These are phyloP conservation scores for Cercopithecus mona DNA, from an alignment of 2,113 vertebrate species.

Conservation along the genomic window DNA sequence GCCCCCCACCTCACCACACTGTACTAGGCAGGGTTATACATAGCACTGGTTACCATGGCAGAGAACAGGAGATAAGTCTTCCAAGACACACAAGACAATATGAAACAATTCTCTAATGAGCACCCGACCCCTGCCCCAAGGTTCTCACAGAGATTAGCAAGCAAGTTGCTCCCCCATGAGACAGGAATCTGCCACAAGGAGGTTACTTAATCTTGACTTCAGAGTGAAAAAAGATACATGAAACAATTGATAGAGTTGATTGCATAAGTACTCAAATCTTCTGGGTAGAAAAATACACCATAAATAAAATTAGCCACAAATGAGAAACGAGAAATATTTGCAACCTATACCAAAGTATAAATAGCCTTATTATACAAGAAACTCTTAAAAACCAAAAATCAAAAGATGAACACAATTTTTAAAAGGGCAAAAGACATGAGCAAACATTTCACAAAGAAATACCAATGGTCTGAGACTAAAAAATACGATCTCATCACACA, in stretches of 20 bases:
- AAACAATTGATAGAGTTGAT: neutral
- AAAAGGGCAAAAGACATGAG: neutral
- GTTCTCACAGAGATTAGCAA: neutral
- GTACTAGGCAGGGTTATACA: neutral
- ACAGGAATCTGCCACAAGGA: neutral
- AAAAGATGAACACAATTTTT: neutral
- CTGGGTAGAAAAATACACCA: neutral
- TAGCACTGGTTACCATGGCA: neutral
- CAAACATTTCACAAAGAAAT: neutral
- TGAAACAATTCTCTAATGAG: neutral
- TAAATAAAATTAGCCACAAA: slow-evolving; percentile 30
- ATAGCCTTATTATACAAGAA: neutral
- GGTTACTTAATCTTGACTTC: neutral
- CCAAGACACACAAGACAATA: neutral
- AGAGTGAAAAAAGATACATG: slow-evolving; percentile 6
- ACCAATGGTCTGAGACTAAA: neutral
- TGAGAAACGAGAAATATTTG: slow-evolving; percentile 19
- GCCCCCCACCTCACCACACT: neutral
- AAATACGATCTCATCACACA: neutral
- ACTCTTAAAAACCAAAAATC: neutral
- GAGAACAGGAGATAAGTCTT: neutral
- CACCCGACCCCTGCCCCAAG: too few species aligned
- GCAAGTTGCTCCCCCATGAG: neutral
- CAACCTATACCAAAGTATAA: neutral
- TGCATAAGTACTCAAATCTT: neutral